Percentiles rank a stretch among this genome's conserved stretches.
phyloP scores from a whole-genome alignment of 35 echinoderm and acorn worm species.

The Apostichopus japonicus region DNA sequence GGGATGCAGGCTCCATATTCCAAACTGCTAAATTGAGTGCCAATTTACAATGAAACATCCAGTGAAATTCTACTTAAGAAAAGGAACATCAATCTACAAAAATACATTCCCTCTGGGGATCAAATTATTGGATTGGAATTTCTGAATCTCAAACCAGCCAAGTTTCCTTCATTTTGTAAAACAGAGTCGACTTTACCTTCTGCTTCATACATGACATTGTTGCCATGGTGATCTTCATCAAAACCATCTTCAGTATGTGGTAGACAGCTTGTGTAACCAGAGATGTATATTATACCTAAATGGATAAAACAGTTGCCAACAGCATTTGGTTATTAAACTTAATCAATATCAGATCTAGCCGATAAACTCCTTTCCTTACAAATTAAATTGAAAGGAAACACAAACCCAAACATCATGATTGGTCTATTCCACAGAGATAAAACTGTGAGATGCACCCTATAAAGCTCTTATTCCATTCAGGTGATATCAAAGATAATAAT shows the following conservation, averaged over 20 bases:
- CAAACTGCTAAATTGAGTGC: too few species aligned
- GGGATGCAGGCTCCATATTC: too few species aligned
- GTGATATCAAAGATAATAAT: too few species aligned
- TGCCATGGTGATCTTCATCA: background rate
- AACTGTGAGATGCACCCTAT: too few species aligned
- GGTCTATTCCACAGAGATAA: too few species aligned
- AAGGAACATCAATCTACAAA: too few species aligned
- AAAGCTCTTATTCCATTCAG: too few species aligned
- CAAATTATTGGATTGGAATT: too few species aligned
- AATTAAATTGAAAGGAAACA: background rate
- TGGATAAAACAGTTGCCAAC: background rate
- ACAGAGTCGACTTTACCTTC: background rate
- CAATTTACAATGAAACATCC: too few species aligned
- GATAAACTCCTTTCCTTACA: background rate
- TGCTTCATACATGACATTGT: background rate
- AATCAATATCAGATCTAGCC: background rate
- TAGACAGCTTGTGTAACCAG: constrained; percentile 11
- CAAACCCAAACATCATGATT: background rate
- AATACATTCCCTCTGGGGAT: too few species aligned
- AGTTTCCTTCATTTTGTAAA: background rate
- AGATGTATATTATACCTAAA: constrained; percentile 36
- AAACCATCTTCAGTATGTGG: background rate
- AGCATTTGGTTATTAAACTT: background rate
- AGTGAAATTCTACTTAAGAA: too few species aligned
- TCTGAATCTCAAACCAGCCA: background rate